phyloP scores from a whole-genome alignment of 2,888 invertebrate species.

The Eustalomyia histrio region DNA sequence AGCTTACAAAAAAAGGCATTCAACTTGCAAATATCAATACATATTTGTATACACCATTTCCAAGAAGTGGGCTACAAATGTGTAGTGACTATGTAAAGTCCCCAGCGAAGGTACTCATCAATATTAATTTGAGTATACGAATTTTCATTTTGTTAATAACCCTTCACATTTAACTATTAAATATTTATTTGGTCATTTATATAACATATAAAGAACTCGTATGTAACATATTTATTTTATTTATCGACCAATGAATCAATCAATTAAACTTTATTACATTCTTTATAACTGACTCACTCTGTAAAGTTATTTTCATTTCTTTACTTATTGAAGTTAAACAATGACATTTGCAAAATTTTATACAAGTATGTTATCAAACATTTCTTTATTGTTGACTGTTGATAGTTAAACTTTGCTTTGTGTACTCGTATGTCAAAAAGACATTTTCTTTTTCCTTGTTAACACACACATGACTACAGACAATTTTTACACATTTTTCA shows the following conservation, averaged over 20 bases:
- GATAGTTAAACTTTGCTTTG: constrained; percentile 17
- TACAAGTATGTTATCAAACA: constrained; percentile 22
- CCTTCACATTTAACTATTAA: no score
- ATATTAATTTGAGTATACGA: no score
- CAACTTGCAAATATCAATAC: not conserved
- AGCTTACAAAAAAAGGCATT: not conserved
- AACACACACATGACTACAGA: constrained; percentile 4
- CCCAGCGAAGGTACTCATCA: no score
- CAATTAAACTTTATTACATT: constrained; percentile 4
- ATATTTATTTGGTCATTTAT: no score
- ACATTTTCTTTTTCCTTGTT: not conserved
- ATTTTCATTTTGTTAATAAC: no score
- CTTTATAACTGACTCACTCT: not conserved
- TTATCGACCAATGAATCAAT: constrained; percentile 31
- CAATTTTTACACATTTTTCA: constrained; percentile 44
- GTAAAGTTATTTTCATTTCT: not conserved
- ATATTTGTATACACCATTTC: not conserved
- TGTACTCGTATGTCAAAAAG: constrained; percentile 10
- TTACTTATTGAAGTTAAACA: not conserved
- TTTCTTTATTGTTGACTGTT: constrained; percentile 14
- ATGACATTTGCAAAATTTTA: constrained; percentile 20
- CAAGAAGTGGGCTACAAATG: no score
- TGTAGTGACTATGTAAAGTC: no score
- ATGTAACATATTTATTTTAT: no score
- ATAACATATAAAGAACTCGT: no score